Conservation (phyloP, 2,888 invertebrate species). For the Acanthosepion lycidas region DNA sequence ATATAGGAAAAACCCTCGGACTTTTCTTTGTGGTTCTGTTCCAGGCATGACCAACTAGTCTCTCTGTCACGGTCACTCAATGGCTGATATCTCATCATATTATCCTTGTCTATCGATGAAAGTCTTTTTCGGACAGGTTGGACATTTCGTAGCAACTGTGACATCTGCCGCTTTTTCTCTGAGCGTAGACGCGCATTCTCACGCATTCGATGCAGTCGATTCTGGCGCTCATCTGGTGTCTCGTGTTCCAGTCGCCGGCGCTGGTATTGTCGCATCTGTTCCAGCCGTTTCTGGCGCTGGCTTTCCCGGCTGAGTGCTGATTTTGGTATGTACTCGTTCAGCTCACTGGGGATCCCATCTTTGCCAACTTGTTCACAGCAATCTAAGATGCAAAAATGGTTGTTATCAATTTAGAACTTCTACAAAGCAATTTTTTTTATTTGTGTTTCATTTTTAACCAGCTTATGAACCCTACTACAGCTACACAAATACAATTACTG, state of each 20-base stretch:
- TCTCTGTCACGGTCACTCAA: not conserved
- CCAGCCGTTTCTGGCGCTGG: conserved; percentile 36
- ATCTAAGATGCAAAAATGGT: conserved; percentile 36
- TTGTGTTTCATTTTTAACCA: not conserved
- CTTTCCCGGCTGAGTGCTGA: not conserved
- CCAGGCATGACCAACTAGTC: not conserved
- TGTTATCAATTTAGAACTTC: not conserved
- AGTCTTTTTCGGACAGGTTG: not conserved
- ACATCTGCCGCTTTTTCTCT: not conserved
- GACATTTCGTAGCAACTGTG: not conserved
- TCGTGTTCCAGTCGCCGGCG: not conserved
- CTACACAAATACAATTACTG: not conserved
- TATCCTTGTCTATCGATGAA: not conserved
- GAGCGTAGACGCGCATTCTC: not conserved
- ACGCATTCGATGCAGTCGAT: conserved; percentile 35
- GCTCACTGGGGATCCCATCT: not conserved
- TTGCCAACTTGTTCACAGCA: conserved; percentile 35
- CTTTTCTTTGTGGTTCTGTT: conserved; percentile 15
- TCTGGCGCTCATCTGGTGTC: not conserved
- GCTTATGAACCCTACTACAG: not conserved
- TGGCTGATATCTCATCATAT: not conserved
- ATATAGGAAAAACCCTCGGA: conserved; percentile 34
- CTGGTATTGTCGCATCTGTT: conserved; percentile 41
- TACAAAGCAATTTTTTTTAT: not conserved
- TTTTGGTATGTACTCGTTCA: not conserved